phyloP scores from a whole-genome alignment of 2,113 vertebrate genomes.

The Tautogolabrus adspersus region DNA sequence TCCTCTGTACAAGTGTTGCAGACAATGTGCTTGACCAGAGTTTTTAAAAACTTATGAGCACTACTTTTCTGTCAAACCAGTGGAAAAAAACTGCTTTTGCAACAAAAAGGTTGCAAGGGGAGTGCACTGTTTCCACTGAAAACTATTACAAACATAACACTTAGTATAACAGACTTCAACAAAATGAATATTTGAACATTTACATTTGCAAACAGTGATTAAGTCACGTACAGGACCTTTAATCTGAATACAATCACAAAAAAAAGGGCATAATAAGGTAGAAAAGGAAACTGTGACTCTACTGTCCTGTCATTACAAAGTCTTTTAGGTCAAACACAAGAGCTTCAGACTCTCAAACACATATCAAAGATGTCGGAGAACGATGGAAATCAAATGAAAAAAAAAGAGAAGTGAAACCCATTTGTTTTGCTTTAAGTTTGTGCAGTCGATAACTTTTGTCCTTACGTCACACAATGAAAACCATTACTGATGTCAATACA shows the following conservation, averaged over 20 bases:
- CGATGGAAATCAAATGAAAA: slow-evolving; percentile 42
- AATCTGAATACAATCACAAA: slow-evolving; percentile 74
- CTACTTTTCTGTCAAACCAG: slow-evolving; percentile 60
- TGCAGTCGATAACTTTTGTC: slow-evolving; percentile 37
- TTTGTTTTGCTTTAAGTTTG: slow-evolving; percentile 60
- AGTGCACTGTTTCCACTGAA: slow-evolving; percentile 68
- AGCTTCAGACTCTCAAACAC: slow-evolving; percentile 48
- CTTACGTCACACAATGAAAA: slow-evolving; percentile 57
- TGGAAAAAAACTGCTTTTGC: slow-evolving; percentile 52
- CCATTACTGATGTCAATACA: slow-evolving; percentile 60
- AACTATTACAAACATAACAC: slow-evolving; percentile 74
- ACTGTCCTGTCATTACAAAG: slow-evolving; percentile 47
- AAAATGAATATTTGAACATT: slow-evolving; percentile 73
- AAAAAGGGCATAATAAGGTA: slow-evolving; percentile 63
- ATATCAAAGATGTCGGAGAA: slow-evolving; percentile 45
- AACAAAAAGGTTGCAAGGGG: slow-evolving; percentile 67
- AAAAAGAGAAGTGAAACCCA: slow-evolving; percentile 35
- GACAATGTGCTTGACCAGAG: slow-evolving; percentile 74
- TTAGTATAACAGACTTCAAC: slow-evolving; percentile 69
- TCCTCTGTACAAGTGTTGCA: slow-evolving; percentile 80
- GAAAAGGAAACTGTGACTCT: slow-evolving; percentile 53
- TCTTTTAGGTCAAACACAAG: slow-evolving; percentile 46
- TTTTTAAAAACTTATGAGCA: slow-evolving; percentile 65
- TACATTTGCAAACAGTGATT: slow-evolving; percentile 75
- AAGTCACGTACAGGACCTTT: slow-evolving; percentile 72